These are phyloP conservation scores for Micrasema longulum DNA, from an alignment of 1,140 invertebrate genomes.

Conservation along the genomic window DNA sequence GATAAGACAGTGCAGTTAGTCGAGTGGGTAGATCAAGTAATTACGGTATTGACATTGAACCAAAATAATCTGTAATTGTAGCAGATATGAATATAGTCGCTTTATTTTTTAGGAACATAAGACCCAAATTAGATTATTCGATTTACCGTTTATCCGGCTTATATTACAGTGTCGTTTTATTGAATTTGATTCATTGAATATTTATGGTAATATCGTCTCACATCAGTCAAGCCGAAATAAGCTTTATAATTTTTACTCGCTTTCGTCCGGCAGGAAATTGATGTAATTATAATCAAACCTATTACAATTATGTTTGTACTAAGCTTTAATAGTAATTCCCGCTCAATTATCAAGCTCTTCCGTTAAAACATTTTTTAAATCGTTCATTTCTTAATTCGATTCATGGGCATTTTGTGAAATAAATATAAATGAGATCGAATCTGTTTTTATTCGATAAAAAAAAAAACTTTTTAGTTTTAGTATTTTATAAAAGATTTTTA, in stretches of 20 bases:
- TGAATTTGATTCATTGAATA: constrained; percentile 15
- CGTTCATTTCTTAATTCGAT: too few relatives aligned
- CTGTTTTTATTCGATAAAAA: too few relatives aligned
- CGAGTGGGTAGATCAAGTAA: background rate
- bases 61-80: background rate
- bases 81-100: background rate
- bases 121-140: constrained; percentile 2
- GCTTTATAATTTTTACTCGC: background rate
- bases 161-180: background rate
- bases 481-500: too few relatives aligned
- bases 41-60: background rate
- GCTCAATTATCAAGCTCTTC: too few relatives aligned
- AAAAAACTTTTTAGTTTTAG: too few relatives aligned
- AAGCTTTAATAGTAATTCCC: too few relatives aligned
- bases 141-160: background rate
- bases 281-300: background rate
- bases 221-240: background rate
- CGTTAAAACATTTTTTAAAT: too few relatives aligned
- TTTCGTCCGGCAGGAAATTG: background rate
- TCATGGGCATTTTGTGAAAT: too few relatives aligned
- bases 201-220: background rate
- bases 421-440: too few relatives aligned
- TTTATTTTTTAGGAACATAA: background rate
- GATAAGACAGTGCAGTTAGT: background rate
- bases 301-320: background rate